These are phyloP conservation scores for Campoletis sonorensis DNA, from an alignment of 1,140 invertebrate species.

Conservation along the genomic window DNA sequence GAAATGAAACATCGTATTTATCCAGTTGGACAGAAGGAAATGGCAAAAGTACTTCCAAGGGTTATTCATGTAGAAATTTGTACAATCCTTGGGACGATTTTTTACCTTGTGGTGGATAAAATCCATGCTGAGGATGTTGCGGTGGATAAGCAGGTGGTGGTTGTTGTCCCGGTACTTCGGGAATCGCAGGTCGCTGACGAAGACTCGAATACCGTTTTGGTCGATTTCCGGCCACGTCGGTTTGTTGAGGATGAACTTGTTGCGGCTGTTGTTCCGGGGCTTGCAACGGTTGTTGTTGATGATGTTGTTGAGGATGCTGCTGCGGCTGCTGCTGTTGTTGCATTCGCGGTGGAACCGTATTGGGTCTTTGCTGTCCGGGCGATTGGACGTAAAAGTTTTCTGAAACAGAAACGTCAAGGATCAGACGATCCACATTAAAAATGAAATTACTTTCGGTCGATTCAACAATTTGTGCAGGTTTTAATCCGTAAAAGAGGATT, in stretches of 20 bases:
- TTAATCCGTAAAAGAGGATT: too few species aligned
- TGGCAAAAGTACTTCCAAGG: background rate
- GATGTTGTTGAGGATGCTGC: constrained; percentile 61
- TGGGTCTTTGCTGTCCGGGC: constrained; percentile 72
- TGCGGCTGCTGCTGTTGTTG: constrained; percentile 71
- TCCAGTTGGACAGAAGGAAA: background rate
- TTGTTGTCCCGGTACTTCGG: constrained; percentile 68
- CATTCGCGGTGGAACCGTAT: constrained; percentile 75
- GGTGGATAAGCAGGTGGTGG: constrained; percentile 48
- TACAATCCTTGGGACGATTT: constrained; percentile 17
- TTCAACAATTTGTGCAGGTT: too few species aligned
- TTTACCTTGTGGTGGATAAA: constrained; percentile 72
- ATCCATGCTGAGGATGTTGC: constrained; percentile 68
- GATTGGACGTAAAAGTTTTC: constrained; percentile 71
- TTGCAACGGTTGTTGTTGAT: constrained; percentile 59
- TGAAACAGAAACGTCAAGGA: too few species aligned
- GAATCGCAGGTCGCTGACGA: constrained; percentile 79
- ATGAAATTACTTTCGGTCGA: too few species aligned
- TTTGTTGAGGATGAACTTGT: constrained; percentile 58
- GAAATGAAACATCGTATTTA: too few species aligned
- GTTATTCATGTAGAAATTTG: background rate
- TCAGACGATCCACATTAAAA: too few species aligned
- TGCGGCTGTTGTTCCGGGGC: constrained; percentile 56
- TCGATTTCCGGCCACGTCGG: constrained; percentile 75
- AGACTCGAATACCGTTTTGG: constrained; percentile 88